These are phyloP conservation scores for Eleutherodactylus coqui DNA, from an alignment of 2,797 vertebrate species.

Conservation along the genomic window DNA sequence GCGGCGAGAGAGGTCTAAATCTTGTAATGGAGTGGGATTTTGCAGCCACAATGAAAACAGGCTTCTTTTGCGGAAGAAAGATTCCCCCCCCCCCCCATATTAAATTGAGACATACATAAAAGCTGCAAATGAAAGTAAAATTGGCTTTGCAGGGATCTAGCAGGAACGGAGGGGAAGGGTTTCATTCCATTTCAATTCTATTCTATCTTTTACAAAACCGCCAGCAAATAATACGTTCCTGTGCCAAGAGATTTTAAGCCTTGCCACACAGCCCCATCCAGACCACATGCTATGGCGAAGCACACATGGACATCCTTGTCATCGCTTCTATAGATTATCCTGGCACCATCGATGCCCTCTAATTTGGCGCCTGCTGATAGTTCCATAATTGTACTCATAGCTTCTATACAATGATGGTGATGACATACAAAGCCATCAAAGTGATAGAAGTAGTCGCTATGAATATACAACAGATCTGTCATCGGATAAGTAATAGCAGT, in stretches of 20 bases:
- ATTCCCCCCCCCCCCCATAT: slow-evolving; percentile 3
- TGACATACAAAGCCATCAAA: neutral
- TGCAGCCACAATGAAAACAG: slow-evolving; percentile 42
- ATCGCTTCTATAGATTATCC: neutral
- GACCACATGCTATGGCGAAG: neutral
- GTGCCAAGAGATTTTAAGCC: slow-evolving; percentile 9
- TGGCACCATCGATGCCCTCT: neutral
- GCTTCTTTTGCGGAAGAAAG: slow-evolving; percentile 12
- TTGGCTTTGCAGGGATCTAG: slow-evolving; percentile 37
- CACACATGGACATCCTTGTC: neutral
- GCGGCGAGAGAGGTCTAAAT: slow-evolving; percentile 7
- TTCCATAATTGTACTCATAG: neutral
- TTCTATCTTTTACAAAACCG: slow-evolving; percentile 39
- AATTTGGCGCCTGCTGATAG: neutral
- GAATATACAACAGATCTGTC: neutral
- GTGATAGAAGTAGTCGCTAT: neutral
- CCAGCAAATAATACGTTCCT: slow-evolving; percentile 30
- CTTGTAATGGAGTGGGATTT: slow-evolving; percentile 47
- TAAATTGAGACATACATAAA: slow-evolving; percentile 48
- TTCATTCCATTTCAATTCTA: slow-evolving; percentile 43
- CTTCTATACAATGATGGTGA: neutral
- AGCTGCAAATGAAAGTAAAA: slow-evolving; percentile 57
- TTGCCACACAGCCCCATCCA: neutral
- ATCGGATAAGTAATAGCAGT: neutral
- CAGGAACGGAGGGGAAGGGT: slow-evolving; percentile 17